Evolutionary conservation across 2,888 invertebrate genomes (phyloP).

Genomic region (Caenorhabditis doughertyi): DNA sequence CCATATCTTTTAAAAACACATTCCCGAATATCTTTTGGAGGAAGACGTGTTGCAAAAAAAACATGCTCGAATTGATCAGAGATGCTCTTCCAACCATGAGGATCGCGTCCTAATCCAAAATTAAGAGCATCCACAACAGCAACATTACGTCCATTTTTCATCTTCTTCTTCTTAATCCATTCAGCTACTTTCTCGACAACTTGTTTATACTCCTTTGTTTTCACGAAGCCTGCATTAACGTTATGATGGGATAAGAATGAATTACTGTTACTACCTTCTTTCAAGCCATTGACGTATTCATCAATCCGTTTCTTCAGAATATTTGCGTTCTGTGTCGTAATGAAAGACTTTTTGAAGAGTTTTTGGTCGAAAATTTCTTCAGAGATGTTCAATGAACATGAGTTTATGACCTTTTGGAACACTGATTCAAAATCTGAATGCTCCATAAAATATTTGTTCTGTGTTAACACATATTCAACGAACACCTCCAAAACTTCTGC

Average conservation of each 20-base stretch:
- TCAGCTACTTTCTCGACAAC: background rate
- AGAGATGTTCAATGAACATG: background rate
- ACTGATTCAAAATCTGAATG: background rate
- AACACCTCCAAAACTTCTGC: conserved; percentile 7
- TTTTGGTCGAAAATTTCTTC: background rate
- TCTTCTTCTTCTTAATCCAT: conserved; percentile 33
- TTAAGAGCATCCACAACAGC: conserved; percentile 62
- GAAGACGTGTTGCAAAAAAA: conserved; percentile 37
- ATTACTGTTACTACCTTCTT: conserved; percentile 13
- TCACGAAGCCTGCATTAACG: conserved; percentile 22
- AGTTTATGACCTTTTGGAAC: background rate
- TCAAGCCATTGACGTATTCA: conserved; percentile 29
- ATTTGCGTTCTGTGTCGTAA: background rate
- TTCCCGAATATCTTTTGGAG: conserved; percentile 4
- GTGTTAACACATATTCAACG: background rate
- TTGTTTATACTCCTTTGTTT: conserved; percentile 23
- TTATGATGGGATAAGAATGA: no score
- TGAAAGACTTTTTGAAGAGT: background rate
- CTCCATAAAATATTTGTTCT: conserved; percentile 29
- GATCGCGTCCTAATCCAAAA: conserved; percentile 40
- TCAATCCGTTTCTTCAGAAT: conserved; percentile 31
- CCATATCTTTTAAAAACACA: conserved; percentile 32
- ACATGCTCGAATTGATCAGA: conserved; percentile 27
- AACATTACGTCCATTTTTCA: conserved; percentile 1
- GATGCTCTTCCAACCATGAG: conserved; percentile 31